Evolutionary conservation across 37 sponge, comb jelly and placozoan species (phyloP).

Genomic region (Lycopodina hypogea): DNA sequence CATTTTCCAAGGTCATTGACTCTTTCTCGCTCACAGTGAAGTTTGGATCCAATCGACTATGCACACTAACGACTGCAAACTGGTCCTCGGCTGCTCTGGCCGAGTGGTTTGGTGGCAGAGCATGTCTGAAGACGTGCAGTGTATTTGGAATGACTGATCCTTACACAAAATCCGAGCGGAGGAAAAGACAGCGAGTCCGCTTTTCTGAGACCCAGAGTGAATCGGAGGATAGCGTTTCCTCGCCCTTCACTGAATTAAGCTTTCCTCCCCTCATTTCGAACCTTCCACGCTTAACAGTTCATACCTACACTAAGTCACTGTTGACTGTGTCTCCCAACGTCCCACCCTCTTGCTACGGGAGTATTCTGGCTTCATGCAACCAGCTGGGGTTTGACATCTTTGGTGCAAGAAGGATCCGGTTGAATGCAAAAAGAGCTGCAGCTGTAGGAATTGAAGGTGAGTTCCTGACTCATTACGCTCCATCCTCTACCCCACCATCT

Average conservation of each 20-base stretch:
- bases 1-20: slow-evolving; percentile 63
- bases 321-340: slow-evolving; percentile 55
- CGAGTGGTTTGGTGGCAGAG: slow-evolving; percentile 76
- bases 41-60: slow-evolving; percentile 14
- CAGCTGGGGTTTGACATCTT: slow-evolving; percentile 48
- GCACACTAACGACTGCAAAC: slow-evolving; percentile 25
- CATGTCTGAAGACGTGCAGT: slow-evolving; percentile 46
- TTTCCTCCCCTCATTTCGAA: slow-evolving; percentile 58
- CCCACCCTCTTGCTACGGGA: slow-evolving; percentile 36
- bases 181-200: slow-evolving; percentile 68
- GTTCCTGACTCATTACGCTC: slow-evolving; percentile 48
- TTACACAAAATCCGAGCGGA: slow-evolving; percentile 49
- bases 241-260: slow-evolving; percentile 20
- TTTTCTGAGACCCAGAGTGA: slow-evolving; percentile 67
- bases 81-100: slow-evolving; percentile 28
- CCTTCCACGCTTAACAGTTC: slow-evolving; percentile 22
- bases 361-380: slow-evolving; percentile 34
- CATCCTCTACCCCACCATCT: slow-evolving; percentile 50
- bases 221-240: slow-evolving; percentile 40
- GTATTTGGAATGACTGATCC: slow-evolving; percentile 72
- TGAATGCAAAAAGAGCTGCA: slow-evolving; percentile 60
- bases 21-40: slow-evolving; percentile 56
- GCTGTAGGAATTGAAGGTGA: slow-evolving; percentile 25
- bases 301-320: slow-evolving; percentile 30
- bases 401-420: slow-evolving; percentile 56